Evolutionary conservation across 2,888 invertebrate genomes (phyloP).

Genomic region (Noctua pronuba): DNA sequence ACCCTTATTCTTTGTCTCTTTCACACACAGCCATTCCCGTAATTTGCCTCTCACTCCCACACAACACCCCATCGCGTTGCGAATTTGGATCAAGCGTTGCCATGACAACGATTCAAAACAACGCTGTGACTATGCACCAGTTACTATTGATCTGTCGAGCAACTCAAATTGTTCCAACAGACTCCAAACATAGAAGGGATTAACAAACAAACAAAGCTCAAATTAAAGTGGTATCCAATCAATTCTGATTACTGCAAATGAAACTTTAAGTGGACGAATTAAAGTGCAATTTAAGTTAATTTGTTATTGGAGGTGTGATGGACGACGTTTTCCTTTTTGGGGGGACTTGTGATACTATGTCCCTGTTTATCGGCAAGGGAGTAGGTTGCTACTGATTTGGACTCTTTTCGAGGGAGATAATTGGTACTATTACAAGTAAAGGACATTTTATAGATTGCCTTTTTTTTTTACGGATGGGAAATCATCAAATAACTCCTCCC

Average conservation of each 20-base stretch:
- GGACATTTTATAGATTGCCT: too few species aligned
- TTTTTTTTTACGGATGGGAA: too few species aligned
- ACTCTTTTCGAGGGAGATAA: slow-evolving; percentile 45
- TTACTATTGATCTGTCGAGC: slow-evolving; percentile 73
- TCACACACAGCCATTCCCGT: slow-evolving; percentile 56
- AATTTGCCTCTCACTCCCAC: slow-evolving; percentile 69
- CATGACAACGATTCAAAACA: slow-evolving; percentile 86
- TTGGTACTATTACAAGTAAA: slow-evolving; percentile 41
- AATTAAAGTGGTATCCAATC: slow-evolving; percentile 71
- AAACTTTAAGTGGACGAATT: slow-evolving; percentile 79
- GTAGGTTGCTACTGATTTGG: slow-evolving; percentile 50
- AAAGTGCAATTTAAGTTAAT: slow-evolving; percentile 83
- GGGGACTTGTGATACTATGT: slow-evolving; percentile 48
- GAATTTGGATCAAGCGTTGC: slow-evolving; percentile 83
- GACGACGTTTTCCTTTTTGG: slow-evolving; percentile 59
- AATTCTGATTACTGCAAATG: slow-evolving; percentile 76
- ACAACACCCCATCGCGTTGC: slow-evolving; percentile 79
- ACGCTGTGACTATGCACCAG: slow-evolving; percentile 76
- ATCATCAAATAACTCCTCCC: too few species aligned
- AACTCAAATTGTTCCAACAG: slow-evolving; percentile 59
- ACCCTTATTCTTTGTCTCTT: slow-evolving; percentile 74
- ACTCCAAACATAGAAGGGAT: slow-evolving; percentile 55
- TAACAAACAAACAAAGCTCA: slow-evolving; percentile 72
- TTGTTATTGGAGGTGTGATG: slow-evolving; percentile 61
- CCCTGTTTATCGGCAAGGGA: slow-evolving; percentile 52